Base-by-base conservation (phyloP, 2,113 vertebrate genomes). In the Theristicus caerulescens region DNA sequence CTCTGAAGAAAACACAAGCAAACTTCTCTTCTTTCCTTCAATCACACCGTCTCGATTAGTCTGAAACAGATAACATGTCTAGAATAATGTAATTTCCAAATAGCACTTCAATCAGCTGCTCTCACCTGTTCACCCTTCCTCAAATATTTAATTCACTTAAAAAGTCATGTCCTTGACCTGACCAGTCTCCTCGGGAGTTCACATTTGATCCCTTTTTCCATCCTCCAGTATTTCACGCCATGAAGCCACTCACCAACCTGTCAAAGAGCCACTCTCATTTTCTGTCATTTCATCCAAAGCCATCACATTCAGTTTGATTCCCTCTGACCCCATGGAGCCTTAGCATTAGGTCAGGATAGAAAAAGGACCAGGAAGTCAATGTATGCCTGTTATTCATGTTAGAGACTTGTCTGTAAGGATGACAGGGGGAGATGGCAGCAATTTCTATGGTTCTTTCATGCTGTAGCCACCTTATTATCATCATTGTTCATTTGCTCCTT, bases 141-240 rank as follows among this genome's bases (percentile, higher is more conserved):
- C 61, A 67, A 76, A 71, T 71, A 77, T n/a, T 95, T 74, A 96
- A 96, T 94, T 58, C 49, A 90, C 85, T 93, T 95, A 88, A 95
- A 73, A 95, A 88, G 79, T 86, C 69, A 67, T 2, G 52, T 85
- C 84, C 92, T 94, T 95, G 91, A 93, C 91, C 82, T 70, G 27
- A 87, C 6, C 29, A 77, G 71, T 77, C 91, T 90, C 89, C 54
- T 61, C 52, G 76, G 85, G 93, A 91, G 40, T 79, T 97, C 66
- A 86, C 51, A 91, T 88, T 79, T 76, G 84, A 94, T 66, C 52
- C n/a, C 38, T 76, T 86, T 94, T 95, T 86, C 72, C 31, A 82
- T 88, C 24, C 66, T 71, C 40, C 57, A 89, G 72, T 85, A 91
- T 96, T 95, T 95, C 71, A 94, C 0, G 1, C 42, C 47, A 66